A percentile compares a stretch with the other conserved stretches of the same genome.
phyloP scores from a whole-genome alignment of 2,888 invertebrate genomes.

The Drosophila kokeensis region DNA sequence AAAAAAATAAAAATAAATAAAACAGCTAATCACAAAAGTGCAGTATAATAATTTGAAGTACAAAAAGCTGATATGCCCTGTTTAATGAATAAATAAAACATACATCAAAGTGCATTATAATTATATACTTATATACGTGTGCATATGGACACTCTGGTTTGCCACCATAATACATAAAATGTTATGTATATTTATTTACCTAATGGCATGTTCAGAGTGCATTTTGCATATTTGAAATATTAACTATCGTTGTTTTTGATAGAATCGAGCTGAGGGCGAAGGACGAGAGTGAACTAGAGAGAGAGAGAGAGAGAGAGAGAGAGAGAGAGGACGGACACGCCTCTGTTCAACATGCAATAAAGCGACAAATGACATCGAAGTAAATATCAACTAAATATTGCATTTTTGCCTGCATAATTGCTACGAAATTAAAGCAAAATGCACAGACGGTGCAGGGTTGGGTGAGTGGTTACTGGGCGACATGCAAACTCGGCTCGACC shows the following conservation, averaged over 20 bases:
- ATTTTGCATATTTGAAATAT: constrained; percentile 70
- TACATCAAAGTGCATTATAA: constrained; percentile 11
- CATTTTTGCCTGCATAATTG: constrained; percentile 79
- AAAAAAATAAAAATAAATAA: not conserved
- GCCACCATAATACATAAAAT: constrained; percentile 15
- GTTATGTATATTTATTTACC: constrained; percentile 23
- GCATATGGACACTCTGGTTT: constrained; percentile 12
- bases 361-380: constrained; percentile 52
- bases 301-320: not conserved
- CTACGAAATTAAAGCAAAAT: constrained; percentile 76
- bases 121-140: constrained; percentile 11
- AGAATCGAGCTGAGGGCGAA: not conserved
- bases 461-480: constrained; percentile 34
- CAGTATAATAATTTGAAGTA: not conserved
- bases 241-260: constrained; percentile 61
- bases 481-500: constrained; percentile 57
- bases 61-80: not conserved
- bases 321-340: constrained; percentile 7
- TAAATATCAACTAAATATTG: constrained; percentile 71
- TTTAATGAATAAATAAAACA: constrained; percentile 31
- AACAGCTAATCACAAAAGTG: not conserved
- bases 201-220: constrained; percentile 51
- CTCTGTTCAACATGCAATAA: constrained; percentile 67
- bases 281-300: not conserved
- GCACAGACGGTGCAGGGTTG: constrained; percentile 36